Evolutionary conservation across 2,797 vertebrate genomes (phyloP), one percentile per base, ranked within the genome.

Genomic region (Acanthis flammea): DNA sequence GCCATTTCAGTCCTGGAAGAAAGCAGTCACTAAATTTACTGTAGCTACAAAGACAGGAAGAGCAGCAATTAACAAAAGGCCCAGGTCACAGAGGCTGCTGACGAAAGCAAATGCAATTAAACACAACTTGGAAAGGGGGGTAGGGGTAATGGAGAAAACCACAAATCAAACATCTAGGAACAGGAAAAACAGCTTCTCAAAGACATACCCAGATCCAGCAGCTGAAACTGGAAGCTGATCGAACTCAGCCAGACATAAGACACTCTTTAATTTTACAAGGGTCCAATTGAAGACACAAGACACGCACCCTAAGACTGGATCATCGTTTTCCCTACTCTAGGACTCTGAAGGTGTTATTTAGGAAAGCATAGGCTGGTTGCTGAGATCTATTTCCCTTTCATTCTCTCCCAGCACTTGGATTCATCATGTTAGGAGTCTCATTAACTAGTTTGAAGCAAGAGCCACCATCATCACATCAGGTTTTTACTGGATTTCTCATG

Each of bases 401-500:
- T 30, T 53, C 48, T 79, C 35, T 28, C 41, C 30, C 55, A 83
- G 68, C 55, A 63, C 50, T 67, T 25, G 54, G 30, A 92, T 70
- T 85, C 72, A 80, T 57, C 62, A 11, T 18, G 57, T 42, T 60
- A 82, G 45, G 57, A 91, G 63, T 60, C 87, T 92, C 91, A 94
- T 93, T 93, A 96, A 95, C 62, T 62, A 55, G 58, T 53, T 76
- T 25, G 67, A 94, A 92, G 77, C 47, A 88, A 67, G 12, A 86
- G 48, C 48, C 63, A 92, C 65, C 27, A 74, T 27, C 77, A 76
- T 28, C 77, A 79, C n/a, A 85, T 91, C 72, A 86, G 39, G 54
- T 47, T 95, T 92, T 94, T 92, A 95, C 71, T 88, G 76, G 79
- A 94, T 95, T 95, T 78, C 73, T 95, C 62, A 28, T 88, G 58